Base-by-base conservation (phyloP, 2,797 vertebrate species). In the Halcyon smyrnensis region DNA sequence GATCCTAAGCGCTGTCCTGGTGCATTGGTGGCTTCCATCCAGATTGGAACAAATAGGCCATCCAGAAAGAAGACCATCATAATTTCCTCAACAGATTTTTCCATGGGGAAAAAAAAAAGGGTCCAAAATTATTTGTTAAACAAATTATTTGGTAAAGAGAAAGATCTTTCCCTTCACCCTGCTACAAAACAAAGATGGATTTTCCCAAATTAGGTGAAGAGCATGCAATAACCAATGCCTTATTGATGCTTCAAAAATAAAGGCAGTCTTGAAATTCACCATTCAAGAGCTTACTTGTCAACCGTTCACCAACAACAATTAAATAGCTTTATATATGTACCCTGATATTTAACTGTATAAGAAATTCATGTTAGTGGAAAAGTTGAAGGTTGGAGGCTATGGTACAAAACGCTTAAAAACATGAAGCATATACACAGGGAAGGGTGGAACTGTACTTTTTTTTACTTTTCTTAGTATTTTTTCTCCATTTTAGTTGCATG, bases 381-480 rank as follows among this genome's bases (percentile, higher is more conserved):
- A 71, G 15, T 4, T 54, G 6, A 23, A 84, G 28, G n/a, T 76
- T 84, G 30, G 86, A 80, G 28, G 17, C 28, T 18, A 32, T 30
- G 12, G 12, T 30, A 37, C 16, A 48, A 80, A 53, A 7, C 30
- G 70, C 70, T 74, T 6, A 15, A 81, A 80, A 80, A 18, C 1
- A 1, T 30, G 39, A 80, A 43, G 6, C 15, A n/a, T 68, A 36
- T 15, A 34, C 4, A 34, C 0, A 0, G 12, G 8, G 15, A 37
- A 8, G 19, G 5, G 7, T 3, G 9, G 15, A 68, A 18, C 32
- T 28, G 12, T 36, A 48, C 3, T 41, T 56, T 53, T 63, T 48
- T 54, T 21, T 4, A 24, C 4, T 34, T 62, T 28, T 23, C 8
- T 62, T 21, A 3, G 50, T 27, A 5, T 68, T 83, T 73, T 74